These are phyloP conservation scores for Nettapus auritus DNA, from an alignment of 2,113 vertebrate species.

Conservation along the genomic window DNA sequence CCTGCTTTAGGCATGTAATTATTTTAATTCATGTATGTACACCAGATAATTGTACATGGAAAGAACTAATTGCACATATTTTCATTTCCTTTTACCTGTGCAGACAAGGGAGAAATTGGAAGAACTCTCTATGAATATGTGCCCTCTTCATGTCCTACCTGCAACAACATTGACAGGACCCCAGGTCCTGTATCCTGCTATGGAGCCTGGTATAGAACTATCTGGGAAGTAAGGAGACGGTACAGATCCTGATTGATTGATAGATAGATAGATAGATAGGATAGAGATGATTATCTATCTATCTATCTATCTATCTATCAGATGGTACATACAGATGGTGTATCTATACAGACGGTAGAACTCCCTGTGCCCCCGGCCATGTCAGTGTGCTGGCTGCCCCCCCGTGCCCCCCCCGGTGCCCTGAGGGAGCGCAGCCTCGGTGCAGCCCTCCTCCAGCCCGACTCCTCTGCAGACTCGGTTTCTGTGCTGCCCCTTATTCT, in stretches of 20 bases:
- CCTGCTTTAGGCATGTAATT: constrained; percentile 34
- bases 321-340: no score
- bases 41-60: constrained; percentile 40
- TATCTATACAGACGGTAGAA: no score
- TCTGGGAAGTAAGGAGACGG: not conserved
- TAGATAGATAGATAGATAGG: no score
- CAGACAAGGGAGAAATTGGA: not conserved
- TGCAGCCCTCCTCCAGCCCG: not conserved
- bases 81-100: constrained; percentile 37
- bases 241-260: no score
- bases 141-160: not conserved
- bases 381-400: not conserved
- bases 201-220: not conserved
- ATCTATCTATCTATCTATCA: no score
- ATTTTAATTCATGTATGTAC: constrained; percentile 28
- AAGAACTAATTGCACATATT: constrained; percentile 42
- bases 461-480: accelerated
- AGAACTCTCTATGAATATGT: not conserved
- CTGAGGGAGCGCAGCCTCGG: not conserved
- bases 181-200: not conserved
- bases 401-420: not conserved
- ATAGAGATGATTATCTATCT: no score
- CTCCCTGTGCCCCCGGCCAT: not conserved
- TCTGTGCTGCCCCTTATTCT: not conserved
- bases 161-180: not conserved